phyloP scores from a whole-genome alignment of 2,888 invertebrate species.

The Sarcophaga subvicina region DNA sequence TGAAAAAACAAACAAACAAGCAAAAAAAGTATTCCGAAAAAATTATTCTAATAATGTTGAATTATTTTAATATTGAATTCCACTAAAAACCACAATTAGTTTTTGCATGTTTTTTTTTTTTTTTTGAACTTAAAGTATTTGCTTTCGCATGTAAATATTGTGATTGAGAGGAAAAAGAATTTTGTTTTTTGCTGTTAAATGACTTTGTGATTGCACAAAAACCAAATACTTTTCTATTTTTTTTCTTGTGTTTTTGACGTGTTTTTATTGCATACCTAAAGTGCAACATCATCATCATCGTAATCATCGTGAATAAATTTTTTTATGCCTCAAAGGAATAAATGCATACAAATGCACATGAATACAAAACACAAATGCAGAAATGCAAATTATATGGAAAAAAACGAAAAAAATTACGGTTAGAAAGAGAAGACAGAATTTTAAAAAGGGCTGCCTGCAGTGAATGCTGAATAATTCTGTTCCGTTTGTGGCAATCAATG shows the following conservation, averaged over 20 bases:
- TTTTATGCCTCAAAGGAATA: not conserved
- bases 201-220: not conserved
- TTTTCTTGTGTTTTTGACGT: not conserved
- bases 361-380: not conserved
- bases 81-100: constrained; percentile 47
- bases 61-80: constrained; percentile 28
- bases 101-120: not conserved
- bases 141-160: not conserved
- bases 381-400: not conserved
- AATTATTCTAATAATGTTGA: too few species aligned
- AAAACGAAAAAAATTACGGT: not conserved
- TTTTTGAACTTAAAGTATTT: not conserved
- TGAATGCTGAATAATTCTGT: not conserved
- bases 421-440: constrained; percentile 1
- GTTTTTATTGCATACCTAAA: not conserved
- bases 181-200: not conserved
- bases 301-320: not conserved
- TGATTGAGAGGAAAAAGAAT: not conserved
- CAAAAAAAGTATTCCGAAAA: too few species aligned
- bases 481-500: not conserved
- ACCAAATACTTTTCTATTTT: not conserved
- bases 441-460: not conserved
- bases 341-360: not conserved
- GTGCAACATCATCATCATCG: not conserved
- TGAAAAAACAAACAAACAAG: too few species aligned